A percentile compares a stretch with the other conserved stretches of the same genome.
Conservation (phyloP, 2,797 vertebrate genomes). For the Cirrhinus mrigala region DNA sequence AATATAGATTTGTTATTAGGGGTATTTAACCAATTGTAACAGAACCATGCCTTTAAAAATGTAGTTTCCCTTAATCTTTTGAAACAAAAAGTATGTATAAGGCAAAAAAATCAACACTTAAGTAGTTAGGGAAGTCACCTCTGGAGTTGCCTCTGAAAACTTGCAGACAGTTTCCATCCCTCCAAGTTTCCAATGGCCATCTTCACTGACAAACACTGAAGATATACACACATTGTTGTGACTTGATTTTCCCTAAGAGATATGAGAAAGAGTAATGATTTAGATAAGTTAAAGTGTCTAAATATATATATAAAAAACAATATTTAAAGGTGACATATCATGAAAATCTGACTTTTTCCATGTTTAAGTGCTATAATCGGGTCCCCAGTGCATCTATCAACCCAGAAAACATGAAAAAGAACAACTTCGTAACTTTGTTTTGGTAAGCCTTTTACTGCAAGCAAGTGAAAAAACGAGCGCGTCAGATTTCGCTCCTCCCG, state of each 20-base stretch:
- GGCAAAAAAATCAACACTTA: not conserved
- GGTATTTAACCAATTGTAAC: not conserved
- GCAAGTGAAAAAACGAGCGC: too few species aligned
- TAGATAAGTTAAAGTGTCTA: not conserved
- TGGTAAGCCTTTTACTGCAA: too few species aligned
- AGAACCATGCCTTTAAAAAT: not conserved
- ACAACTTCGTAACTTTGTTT: too few species aligned
- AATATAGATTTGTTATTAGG: not conserved
- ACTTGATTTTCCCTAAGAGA: conserved; percentile 87
- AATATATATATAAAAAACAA: not conserved
- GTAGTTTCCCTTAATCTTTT: not conserved
- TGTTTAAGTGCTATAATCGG: too few species aligned
- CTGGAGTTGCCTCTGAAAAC: conserved; percentile 89
- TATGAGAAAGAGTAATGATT: conserved; percentile 14
- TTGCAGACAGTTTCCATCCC: conserved; percentile 98
- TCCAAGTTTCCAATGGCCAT: conserved; percentile 97
- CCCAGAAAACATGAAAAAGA: too few species aligned
- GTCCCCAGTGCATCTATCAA: too few species aligned
- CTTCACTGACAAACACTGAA: conserved; percentile 94
- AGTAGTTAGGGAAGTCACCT: conserved; percentile 76
- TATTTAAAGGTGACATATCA: too few species aligned
- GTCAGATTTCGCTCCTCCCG: too few species aligned
- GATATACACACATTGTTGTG: conserved; percentile 96
- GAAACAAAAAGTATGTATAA: not conserved
- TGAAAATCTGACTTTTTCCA: too few species aligned